Conservation (phyloP, 2,888 invertebrate species). For the Aleiodes alternator region DNA sequence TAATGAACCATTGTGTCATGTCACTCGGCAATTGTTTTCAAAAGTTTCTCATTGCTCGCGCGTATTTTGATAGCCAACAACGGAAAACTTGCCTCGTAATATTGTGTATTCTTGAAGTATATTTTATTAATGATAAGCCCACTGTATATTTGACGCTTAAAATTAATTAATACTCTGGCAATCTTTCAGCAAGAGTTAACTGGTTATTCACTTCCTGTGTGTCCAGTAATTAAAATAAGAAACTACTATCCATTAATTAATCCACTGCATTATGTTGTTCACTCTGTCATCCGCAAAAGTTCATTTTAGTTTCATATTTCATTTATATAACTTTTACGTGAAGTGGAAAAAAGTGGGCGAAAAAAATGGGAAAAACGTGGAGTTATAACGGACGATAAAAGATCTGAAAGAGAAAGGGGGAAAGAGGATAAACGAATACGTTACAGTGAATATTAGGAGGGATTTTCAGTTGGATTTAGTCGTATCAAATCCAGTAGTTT, state of each 20-base stretch:
- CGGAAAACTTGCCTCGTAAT: too few relatives aligned
- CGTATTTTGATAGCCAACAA: too few relatives aligned
- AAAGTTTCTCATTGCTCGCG: too few relatives aligned
- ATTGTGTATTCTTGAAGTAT: constrained; percentile 24
- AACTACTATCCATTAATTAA: constrained; percentile 43
- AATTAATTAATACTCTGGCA: constrained; percentile 54
- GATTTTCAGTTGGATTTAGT: constrained; percentile 4
- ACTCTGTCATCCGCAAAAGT: constrained; percentile 18
- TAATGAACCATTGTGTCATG: too few relatives aligned
- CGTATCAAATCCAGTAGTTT: constrained; percentile 17
- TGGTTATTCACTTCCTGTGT: neutral
- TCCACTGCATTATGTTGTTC: constrained; percentile 11
- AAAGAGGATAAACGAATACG: neutral
- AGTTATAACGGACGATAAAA: too few relatives aligned
- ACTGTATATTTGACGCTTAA: constrained; percentile 48
- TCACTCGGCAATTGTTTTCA: too few relatives aligned
- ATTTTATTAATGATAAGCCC: constrained; percentile 29
- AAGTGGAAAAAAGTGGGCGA: too few relatives aligned
- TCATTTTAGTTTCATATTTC: too few relatives aligned
- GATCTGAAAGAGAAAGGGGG: too few relatives aligned
- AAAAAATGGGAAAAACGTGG: too few relatives aligned
- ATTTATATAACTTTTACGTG: too few relatives aligned
- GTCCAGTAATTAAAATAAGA: constrained; percentile 43
- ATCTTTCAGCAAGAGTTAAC: constrained; percentile 37
- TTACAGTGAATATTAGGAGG: constrained; percentile 12